Conservation (phyloP, 2,113 vertebrate species). For the Sylvietta virens region DNA sequence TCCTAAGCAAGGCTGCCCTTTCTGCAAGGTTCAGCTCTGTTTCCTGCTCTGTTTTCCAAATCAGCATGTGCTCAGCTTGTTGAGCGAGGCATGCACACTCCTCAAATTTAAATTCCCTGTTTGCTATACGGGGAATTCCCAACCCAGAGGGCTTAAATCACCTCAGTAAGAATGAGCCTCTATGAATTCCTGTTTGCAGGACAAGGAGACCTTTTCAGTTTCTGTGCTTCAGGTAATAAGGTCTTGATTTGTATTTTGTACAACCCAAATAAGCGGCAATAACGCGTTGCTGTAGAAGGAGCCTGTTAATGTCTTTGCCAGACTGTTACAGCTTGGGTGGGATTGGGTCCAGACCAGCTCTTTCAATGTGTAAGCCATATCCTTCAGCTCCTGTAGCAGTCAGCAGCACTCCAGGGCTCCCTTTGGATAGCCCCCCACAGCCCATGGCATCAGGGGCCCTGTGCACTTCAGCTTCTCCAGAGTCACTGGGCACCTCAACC, state of each 20-base stretch:
- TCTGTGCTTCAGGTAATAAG: background rate
- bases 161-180: background rate
- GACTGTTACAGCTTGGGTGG: background rate
- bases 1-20: background rate
- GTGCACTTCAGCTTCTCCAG: background rate
- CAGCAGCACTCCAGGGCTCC: background rate
- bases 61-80: background rate
- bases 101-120: background rate
- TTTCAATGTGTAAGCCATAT: background rate
- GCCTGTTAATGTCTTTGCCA: background rate
- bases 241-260: background rate
- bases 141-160: background rate
- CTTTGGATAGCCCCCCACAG: background rate
- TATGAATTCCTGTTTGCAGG: background rate
- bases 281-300: background rate
- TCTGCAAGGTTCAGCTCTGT: background rate
- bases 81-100: background rate
- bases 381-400: background rate
- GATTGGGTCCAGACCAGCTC: background rate
- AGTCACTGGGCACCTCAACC: background rate
- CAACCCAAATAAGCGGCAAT: background rate
- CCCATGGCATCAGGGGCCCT: background rate
- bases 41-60: constrained; percentile 14
- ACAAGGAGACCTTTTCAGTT: background rate
- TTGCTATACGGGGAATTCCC: background rate